Evolutionary conservation across 2,888 invertebrate species (phyloP).

Genomic region (Aporophyla lueneburgensis): DNA sequence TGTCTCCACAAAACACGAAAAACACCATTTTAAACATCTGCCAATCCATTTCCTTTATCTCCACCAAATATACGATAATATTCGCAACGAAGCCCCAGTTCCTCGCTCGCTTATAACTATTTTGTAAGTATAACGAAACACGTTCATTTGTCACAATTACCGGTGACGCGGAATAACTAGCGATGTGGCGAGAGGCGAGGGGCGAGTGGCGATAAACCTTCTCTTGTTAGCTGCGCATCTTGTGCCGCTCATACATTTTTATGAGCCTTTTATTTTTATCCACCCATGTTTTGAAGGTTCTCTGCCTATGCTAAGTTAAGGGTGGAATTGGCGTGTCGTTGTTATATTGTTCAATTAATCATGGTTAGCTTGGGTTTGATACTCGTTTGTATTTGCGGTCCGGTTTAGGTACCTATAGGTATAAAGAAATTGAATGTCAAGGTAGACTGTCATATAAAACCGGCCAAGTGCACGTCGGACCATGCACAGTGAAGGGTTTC

Average conservation of each 20-base stretch:
- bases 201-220: slow-evolving; percentile 54
- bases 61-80: slow-evolving; percentile 19
- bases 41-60: slow-evolving; percentile 12
- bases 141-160: slow-evolving; percentile 89
- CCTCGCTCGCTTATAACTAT: slow-evolving; percentile 51
- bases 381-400: not conserved
- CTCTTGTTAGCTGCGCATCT: slow-evolving; percentile 86
- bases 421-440: not conserved
- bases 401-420: not conserved
- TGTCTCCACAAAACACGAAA: slow-evolving; percentile 1
- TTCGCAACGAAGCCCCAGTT: slow-evolving; percentile 21
- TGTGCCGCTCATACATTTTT: slow-evolving; percentile 88
- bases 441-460: not conserved
- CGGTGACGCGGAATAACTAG: slow-evolving; percentile 89
- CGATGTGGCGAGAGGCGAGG: slow-evolving; percentile 58
- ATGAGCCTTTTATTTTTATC: slow-evolving; percentile 86
- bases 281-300: slow-evolving; percentile 83
- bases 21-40: slow-evolving; percentile 1
- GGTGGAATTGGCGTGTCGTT: slow-evolving; percentile 33
- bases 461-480: not conserved
- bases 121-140: slow-evolving; percentile 78
- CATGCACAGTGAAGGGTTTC: not conserved
- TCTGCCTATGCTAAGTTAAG: slow-evolving; percentile 35
- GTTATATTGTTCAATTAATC: slow-evolving; percentile 50
- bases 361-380: slow-evolving; percentile 4